Conservation (phyloP, 1,140 invertebrate species). For the Zaprionus ornatus region DNA sequence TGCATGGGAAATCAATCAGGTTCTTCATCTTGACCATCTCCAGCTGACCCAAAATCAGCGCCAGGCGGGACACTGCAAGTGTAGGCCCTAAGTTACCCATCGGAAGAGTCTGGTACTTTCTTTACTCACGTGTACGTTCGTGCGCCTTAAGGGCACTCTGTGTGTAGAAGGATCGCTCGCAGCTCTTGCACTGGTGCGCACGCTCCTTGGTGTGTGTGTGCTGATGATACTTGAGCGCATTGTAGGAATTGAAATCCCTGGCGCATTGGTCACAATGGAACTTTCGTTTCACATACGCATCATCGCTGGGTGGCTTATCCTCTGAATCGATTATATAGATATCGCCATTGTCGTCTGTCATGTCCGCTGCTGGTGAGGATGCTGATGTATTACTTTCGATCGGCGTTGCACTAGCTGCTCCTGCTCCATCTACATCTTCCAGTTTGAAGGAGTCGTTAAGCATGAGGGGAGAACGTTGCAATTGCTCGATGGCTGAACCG, state of each 20-base stretch:
- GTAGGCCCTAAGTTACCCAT: too few relatives aligned
- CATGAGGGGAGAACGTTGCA: constrained; percentile 52
- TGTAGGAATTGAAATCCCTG: constrained; percentile 91
- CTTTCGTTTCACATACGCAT: constrained; percentile 46
- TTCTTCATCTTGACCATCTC: too few relatives aligned
- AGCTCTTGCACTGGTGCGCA: constrained; percentile 91
- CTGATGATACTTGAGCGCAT: constrained; percentile 93
- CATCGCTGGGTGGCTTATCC: constrained; percentile 16
- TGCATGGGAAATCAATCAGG: too few relatives aligned
- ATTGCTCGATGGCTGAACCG: constrained; percentile 52
- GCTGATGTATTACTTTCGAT: not conserved
- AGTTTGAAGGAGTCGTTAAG: constrained; percentile 56
- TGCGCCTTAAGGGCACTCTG: constrained; percentile 91
- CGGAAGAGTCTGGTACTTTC: too few relatives aligned
- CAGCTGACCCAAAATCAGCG: too few relatives aligned
- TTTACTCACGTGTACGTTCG: constrained; percentile 85
- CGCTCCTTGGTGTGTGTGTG: constrained; percentile 90
- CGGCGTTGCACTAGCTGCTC: not conserved
- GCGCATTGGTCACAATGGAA: constrained; percentile 87
- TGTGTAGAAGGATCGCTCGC: constrained; percentile 89
- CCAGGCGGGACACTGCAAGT: too few relatives aligned
- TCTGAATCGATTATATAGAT: constrained; percentile 34
- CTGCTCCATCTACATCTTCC: constrained; percentile 45
- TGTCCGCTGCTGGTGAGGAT: constrained; percentile 35
- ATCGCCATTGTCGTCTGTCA: constrained; percentile 39